Evolutionary conservation across 2,797 vertebrate genomes (phyloP).

Genomic region (Cyprinodon diabolis): DNA sequence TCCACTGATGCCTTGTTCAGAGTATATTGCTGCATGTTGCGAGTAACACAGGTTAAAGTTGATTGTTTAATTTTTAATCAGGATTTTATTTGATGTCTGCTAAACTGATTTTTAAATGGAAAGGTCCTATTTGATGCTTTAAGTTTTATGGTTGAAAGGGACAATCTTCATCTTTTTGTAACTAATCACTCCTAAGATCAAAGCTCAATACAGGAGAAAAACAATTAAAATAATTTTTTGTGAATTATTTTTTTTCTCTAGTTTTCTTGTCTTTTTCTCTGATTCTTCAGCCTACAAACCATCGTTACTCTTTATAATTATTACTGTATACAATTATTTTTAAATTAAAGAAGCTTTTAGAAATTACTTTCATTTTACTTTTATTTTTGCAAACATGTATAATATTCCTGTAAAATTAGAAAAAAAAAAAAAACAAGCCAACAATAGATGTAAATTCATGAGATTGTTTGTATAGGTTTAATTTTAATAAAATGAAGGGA

Average conservation of each 20-base stretch:
- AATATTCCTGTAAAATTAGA: background rate
- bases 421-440: background rate
- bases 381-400: too few relatives aligned
- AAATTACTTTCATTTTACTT: too few relatives aligned
- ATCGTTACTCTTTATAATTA: conserved; percentile 51
- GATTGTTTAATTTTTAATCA: conserved; percentile 17
- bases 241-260: conserved; percentile 43
- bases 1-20: conserved; percentile 23
- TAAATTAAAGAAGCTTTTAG: too few relatives aligned
- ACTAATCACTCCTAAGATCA: conserved; percentile 43
- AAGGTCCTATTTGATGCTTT: conserved; percentile 10
- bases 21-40: conserved; percentile 7
- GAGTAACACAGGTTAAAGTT: conserved; percentile 2
- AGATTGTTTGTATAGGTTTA: background rate
- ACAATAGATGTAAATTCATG: background rate
- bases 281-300: conserved; percentile 45
- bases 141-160: conserved; percentile 39
- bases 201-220: conserved; percentile 50
- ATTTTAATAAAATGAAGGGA: background rate
- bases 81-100: conserved; percentile 28
- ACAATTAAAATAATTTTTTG: conserved; percentile 29
- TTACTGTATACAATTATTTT: too few relatives aligned
- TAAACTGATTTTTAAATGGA: conserved; percentile 25
- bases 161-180: conserved; percentile 27
- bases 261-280: conserved; percentile 41